phyloP scores from a whole-genome alignment of 1,140 invertebrate species.

The Caerostris extrusa region DNA sequence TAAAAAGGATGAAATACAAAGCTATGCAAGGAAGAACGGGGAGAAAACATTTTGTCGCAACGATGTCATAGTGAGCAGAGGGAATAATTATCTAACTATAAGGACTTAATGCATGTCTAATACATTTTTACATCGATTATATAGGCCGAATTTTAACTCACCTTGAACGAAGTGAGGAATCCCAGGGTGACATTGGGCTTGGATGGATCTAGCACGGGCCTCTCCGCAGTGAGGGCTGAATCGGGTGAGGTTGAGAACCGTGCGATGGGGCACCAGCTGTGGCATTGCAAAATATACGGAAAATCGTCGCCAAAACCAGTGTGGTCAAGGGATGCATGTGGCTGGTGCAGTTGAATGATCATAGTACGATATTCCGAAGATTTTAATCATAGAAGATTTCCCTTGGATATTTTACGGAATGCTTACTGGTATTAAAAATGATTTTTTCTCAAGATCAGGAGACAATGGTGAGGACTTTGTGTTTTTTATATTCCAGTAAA shows the following conservation, averaged over 20 bases:
- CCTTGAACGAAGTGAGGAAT: conserved; percentile 85
- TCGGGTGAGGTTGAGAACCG: conserved; percentile 20
- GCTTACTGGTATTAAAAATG: background rate
- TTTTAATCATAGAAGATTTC: background rate
- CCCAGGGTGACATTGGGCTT: conserved; percentile 79
- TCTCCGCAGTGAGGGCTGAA: background rate
- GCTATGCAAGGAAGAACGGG: no score
- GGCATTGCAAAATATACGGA: background rate
- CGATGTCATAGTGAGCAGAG: no score
- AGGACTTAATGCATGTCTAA: background rate
- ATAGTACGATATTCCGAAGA: background rate
- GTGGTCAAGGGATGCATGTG: conserved; percentile 12
- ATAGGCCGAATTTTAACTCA: background rate
- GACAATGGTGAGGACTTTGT: background rate
- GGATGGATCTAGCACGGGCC: background rate
- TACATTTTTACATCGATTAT: background rate
- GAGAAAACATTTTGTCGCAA: no score
- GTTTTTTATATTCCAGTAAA: background rate
- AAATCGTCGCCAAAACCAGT: conserved; percentile 20
- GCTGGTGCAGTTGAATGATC: background rate
- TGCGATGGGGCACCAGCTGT: conserved; percentile 28
- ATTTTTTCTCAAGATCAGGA: background rate
- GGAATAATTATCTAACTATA: background rate
- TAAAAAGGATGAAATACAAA: no score
- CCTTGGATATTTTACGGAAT: background rate